phyloP scores from a whole-genome alignment of 2,888 invertebrate genomes.

The Tricholauxania praeusta region DNA sequence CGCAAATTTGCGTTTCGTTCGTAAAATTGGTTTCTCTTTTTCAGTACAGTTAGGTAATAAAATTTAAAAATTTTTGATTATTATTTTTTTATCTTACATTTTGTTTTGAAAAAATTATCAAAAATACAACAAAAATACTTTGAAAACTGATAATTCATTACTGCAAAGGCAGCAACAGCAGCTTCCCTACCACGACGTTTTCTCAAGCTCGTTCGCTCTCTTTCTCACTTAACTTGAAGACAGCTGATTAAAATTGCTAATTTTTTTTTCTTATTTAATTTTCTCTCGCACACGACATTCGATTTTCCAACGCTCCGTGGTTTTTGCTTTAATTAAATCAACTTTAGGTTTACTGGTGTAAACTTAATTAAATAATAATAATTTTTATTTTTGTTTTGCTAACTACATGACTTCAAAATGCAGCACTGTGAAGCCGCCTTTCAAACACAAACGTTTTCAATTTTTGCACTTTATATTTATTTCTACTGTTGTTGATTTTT shows the following conservation, averaged over 20 bases:
- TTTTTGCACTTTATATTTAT: no score
- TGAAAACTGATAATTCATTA: neutral
- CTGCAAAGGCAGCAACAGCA: conserved; percentile 6
- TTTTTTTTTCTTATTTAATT: neutral
- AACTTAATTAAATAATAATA: neutral
- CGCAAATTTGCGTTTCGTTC: neutral
- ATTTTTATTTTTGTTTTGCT: neutral
- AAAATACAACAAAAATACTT: no score
- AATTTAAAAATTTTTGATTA: no score
- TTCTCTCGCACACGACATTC: neutral
- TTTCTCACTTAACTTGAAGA: neutral
- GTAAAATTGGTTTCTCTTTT: no score
- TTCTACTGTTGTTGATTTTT: no score
- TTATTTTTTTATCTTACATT: no score
- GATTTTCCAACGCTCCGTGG: neutral
- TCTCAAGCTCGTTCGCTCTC: no score
- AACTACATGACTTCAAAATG: neutral
- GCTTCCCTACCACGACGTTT: neutral
- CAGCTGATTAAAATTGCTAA: conserved; percentile 30
- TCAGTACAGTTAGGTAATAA: no score
- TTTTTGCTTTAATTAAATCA: no score
- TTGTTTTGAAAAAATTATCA: no score
- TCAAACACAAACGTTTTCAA: no score
- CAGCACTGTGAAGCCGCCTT: neutral
- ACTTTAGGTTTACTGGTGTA: neutral